A percentile compares a stretch with the other conserved stretches of the same genome.
Conservation (phyloP, 2,888 invertebrate species). For the Hyalella azteca region DNA sequence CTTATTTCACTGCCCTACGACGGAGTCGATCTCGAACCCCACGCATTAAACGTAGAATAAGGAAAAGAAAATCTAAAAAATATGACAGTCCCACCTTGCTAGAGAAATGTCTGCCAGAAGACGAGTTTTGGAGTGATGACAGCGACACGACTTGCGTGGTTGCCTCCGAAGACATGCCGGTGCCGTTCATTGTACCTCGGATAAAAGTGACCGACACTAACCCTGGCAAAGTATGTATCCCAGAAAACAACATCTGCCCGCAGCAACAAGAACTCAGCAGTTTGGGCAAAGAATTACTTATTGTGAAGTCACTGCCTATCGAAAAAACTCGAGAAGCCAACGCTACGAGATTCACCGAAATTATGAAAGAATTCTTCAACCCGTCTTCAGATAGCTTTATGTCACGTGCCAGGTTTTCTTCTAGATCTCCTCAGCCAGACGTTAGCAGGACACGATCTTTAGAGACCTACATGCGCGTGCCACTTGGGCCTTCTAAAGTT, state of each 20-base stretch:
- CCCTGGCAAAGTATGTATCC: neutral
- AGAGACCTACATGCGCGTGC: neutral
- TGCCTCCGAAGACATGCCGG: neutral
- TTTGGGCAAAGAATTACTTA: neutral
- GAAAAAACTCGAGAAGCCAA: neutral
- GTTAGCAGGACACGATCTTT: neutral
- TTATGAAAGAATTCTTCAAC: conserved; percentile 16
- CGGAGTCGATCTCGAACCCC: neutral
- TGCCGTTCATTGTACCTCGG: conserved; percentile 37
- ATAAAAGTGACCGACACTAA: conserved; percentile 43
- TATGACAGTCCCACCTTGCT: neutral
- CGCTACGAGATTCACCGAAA: neutral
- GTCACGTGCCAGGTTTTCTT: neutral
- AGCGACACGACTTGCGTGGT: conserved; percentile 2
- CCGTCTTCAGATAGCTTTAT: neutral
- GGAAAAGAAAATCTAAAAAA: neutral
- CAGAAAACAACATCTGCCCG: conserved; percentile 40
- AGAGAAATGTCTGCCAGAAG: neutral
- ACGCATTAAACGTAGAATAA: neutral
- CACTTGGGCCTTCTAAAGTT: too few relatives aligned
- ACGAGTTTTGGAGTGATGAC: conserved; percentile 10
- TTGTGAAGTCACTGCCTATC: neutral
- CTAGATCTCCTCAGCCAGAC: neutral
- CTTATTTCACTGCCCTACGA: neutral
- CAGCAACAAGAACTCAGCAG: neutral